Evolutionary conservation across 2,797 vertebrate species (phyloP), one percentile per base, ranked within the genome.

Genomic region (Triplophysa bombifrons): DNA sequence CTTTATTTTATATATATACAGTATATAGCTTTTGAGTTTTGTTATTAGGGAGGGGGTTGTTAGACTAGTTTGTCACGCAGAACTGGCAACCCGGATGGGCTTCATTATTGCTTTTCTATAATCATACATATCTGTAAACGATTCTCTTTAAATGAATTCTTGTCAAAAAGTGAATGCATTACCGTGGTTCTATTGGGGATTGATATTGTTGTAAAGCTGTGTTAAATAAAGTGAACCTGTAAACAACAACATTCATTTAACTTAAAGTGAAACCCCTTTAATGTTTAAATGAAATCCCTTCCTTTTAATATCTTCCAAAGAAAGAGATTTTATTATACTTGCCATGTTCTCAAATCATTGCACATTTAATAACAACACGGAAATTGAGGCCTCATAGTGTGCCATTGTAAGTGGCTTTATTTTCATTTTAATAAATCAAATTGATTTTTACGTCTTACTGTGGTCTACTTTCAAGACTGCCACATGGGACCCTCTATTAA

Each of bases 241-340:
- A 60, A 60, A 60, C 3, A 25, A 27, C 11, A 16, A 60, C 58
- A 60, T 60, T 25, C 22, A 7, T 60, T 25, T 60, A 60, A 60
- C 22, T 13, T 16, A 11, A 61, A 27, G 6, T 56, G 10, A 56
- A 17, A 58, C 22, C 56, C 56, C 56, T 25, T 22, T 58, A 58
- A 11, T 13, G 20, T 58, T 17, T 34, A 34, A 63, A 53, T 72
- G 25, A 4, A 27, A 44, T 56, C 50, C 22, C 34, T 64, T 30
- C 25, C 46, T 78, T 51, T 41, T 72, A 64, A 72, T 82, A 71
- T 74, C 76, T 80, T 2, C 50, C 53, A 58, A 76, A 80, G 17
- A 9, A 34, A 20, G 27, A 69, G 64, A 77, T 80, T 73, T 66
- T 63, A 67, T 71, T 63, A 75, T 64, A 76, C 34, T 65, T 38